phyloP scores from a whole-genome alignment of 2,113 vertebrate species.

The Etheostoma spectabile region DNA sequence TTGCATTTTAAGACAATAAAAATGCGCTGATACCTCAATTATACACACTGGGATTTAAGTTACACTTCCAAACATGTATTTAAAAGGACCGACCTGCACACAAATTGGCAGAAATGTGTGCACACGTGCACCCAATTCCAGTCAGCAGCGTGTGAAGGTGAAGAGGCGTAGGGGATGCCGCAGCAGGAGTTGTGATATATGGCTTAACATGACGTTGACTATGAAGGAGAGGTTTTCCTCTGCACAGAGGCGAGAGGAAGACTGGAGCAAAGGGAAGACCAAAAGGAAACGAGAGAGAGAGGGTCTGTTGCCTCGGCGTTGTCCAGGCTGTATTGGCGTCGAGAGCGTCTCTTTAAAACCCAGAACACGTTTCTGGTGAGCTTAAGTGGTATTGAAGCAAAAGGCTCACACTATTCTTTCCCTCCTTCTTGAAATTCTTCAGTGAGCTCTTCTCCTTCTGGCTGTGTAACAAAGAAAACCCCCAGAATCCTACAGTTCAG shows the following conservation, averaged over 20 bases:
- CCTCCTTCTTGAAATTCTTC: constrained; percentile 66
- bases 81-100: background rate
- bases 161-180: constrained; percentile 60
- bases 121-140: constrained; percentile 10
- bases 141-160: constrained; percentile 76
- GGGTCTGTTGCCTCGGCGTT: constrained; percentile 41
- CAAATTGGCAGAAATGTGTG: constrained; percentile 10
- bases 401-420: constrained; percentile 63
- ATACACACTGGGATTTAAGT: background rate
- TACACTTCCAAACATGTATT: constrained; percentile 6
- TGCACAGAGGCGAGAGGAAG: constrained; percentile 31
- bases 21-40: constrained; percentile 48
- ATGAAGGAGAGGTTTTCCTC: constrained; percentile 72
- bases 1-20: constrained; percentile 26
- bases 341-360: constrained; percentile 66
- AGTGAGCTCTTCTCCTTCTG: constrained; percentile 36
- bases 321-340: constrained; percentile 49
- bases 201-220: constrained; percentile 76
- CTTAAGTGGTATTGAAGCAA: constrained; percentile 75
- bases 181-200: constrained; percentile 76
- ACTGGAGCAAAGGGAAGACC: background rate
- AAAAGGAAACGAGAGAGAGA: background rate
- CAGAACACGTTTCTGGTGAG: constrained; percentile 70
- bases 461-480: constrained; percentile 31
- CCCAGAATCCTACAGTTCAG: constrained; percentile 22